These are phyloP conservation scores for Sciurus vulgaris DNA, from an alignment of 2,797 vertebrate species.

Conservation along the genomic window DNA sequence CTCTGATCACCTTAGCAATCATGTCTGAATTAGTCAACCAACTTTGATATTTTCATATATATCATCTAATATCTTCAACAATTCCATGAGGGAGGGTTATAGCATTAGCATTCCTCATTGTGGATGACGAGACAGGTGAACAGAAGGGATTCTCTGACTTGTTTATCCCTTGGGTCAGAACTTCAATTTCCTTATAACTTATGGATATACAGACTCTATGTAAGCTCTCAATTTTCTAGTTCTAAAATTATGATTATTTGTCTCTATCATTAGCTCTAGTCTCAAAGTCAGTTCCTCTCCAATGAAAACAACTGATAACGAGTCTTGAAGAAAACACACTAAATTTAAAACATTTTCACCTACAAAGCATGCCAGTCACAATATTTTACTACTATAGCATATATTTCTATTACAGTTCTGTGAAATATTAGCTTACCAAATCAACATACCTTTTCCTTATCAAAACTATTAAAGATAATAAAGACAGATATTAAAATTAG, in stretches of 20 bases:
- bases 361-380: conserved; percentile 21
- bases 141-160: conserved; percentile 12
- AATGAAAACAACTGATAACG: conserved; percentile 47
- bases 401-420: conserved; percentile 13
- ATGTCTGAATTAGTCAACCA: neutral
- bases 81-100: neutral
- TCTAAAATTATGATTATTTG: conserved; percentile 18
- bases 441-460: conserved; percentile 22
- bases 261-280: neutral
- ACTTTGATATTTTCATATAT: neutral
- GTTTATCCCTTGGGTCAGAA: neutral
- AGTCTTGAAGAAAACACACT: conserved; percentile 29
- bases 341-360: neutral
- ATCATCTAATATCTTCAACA: neutral
- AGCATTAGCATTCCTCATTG: neutral
- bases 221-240: neutral
- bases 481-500: conserved; percentile 12
- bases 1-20: conserved; percentile 25
- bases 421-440: conserved; percentile 61
- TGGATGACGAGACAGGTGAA: neutral
- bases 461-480: neutral
- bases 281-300: neutral
- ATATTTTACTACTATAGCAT: neutral
- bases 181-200: neutral
- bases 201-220: neutral